These are phyloP conservation scores for Oryzias celebensis DNA, from an alignment of 2,113 vertebrate genomes.

Conservation along the genomic window DNA sequence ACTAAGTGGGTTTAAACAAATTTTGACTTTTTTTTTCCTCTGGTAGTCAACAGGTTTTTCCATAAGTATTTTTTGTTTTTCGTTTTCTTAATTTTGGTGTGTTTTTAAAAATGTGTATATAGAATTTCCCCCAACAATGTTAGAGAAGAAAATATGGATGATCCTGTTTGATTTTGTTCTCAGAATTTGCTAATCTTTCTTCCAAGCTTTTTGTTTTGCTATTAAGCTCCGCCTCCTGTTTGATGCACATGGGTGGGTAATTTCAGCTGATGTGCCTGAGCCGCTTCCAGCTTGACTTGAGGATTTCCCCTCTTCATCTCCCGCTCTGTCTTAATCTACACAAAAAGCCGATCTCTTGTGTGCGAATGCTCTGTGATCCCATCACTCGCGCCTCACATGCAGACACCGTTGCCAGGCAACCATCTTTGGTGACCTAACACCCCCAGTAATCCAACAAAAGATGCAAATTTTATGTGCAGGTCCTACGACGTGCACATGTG, in stretches of 20 bases:
- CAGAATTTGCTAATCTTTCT: not conserved
- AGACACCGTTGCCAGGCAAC: constrained; percentile 61
- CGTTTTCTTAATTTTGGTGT: too few species aligned
- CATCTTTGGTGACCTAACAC: constrained; percentile 42
- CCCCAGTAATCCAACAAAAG: constrained; percentile 34
- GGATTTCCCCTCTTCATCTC: constrained; percentile 16
- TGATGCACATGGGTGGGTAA: not conserved
- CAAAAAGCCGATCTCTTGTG: constrained; percentile 16
- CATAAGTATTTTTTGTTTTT: not conserved
- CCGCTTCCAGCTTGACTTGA: not conserved
- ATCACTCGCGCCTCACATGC: constrained; percentile 23
- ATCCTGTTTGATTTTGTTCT: not conserved
- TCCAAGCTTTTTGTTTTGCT: not conserved
- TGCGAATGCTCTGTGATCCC: constrained; percentile 18
- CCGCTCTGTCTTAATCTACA: constrained; percentile 4
- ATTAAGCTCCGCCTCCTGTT: constrained; percentile 8
- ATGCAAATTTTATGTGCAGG: constrained; percentile 17
- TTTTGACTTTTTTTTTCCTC: not conserved
- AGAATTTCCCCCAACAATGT: not conserved
- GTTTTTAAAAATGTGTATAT: not conserved
- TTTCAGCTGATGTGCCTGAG: constrained; percentile 13
- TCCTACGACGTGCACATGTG: constrained; percentile 13
- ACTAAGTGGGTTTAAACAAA: not conserved
- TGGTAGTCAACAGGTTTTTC: not conserved
- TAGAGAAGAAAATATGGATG: not conserved